Conservation (phyloP, 1,140 invertebrate species). For the Eufriesea mexicana region DNA sequence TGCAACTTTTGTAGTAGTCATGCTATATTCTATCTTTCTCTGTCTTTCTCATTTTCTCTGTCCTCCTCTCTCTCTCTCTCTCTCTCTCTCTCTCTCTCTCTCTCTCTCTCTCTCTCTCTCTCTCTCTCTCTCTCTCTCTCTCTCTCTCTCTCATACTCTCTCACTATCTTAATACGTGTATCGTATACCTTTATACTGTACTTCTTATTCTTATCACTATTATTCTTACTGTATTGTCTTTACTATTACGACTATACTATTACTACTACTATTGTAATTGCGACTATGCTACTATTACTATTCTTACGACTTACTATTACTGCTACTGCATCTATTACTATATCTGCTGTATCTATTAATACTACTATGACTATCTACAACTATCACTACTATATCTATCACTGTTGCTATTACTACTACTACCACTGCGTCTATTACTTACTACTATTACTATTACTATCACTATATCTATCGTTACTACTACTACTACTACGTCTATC, state of each 20-base stretch:
- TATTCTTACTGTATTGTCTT: conserved; percentile 59
- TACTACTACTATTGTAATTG: neutral
- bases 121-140: conserved; percentile 52
- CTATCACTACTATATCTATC: neutral
- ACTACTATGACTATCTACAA: neutral
- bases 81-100: conserved; percentile 24
- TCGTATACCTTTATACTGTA: conserved; percentile 61
- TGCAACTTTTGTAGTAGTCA: conserved; percentile 32
- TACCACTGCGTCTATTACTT: neutral
- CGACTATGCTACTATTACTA: conserved; percentile 22
- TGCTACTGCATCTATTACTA: neutral
- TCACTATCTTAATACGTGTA: conserved; percentile 54
- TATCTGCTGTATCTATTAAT: neutral
- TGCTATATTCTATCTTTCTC: conserved; percentile 19
- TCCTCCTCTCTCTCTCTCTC: conserved; percentile 47
- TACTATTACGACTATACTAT: conserved; percentile 22
- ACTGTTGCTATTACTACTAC: neutral
- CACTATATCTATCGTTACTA: conserved; percentile 4
- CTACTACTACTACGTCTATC: conserved; percentile 13
- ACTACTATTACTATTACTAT: neutral
- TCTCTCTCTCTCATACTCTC: conserved; percentile 50
- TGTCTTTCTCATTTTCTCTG: conserved; percentile 33
- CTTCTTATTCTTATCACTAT: neutral
- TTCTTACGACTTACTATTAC: conserved; percentile 36
- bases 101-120: conserved; percentile 30